Base-by-base conservation (phyloP, 2,888 invertebrate genomes). In the Griposia aprilina region DNA sequence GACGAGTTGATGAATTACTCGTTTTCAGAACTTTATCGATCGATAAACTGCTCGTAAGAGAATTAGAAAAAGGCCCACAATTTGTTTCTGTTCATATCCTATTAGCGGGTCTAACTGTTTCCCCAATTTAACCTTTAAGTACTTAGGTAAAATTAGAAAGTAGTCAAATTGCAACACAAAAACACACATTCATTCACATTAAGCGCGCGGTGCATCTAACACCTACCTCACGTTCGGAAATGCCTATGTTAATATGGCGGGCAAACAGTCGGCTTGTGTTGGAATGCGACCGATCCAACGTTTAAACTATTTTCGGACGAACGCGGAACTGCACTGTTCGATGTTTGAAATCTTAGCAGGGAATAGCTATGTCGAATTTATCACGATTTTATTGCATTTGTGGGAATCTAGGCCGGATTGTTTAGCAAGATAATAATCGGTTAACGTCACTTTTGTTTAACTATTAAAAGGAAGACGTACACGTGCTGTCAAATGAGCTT, bases 241-340 rank as follows among this genome's bases (percentile, higher is more conserved):
- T 82, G 84, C 90, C 90, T 82, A 90, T 86, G 90, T 91, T 91
- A 91, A 92, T 92, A 90, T 88, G 91, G 90, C 90, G 82, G 81
- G 89, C 92, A 92, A 91, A 93, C 92, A 91, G 90, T 87, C 88
- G 86, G 87, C 87, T 81, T 83, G 83, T 77, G 78, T 82, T 88
- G 94, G 94, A 93, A 94, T 94, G 94, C 93, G 91, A 89, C 90
- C 91, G 91, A 90, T 92, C 91, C 90, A 90, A 88, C 88, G 88
- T 88, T 90, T 86, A 89, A 91, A 92, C 94, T 95, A 95, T 95
- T 95, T 94, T 92, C 90, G 95, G 93, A 93, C 86, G 91, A 91
- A 94, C 92, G 92, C 92, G 94, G 94, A 94, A 94, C 93, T 90
- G 87, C 84, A 88, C 87, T 88, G 89, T 89, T 86, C 88, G 89